Evolutionary conservation across 2,113 vertebrate species (phyloP).

Genomic region (Seriola rivoliana): DNA sequence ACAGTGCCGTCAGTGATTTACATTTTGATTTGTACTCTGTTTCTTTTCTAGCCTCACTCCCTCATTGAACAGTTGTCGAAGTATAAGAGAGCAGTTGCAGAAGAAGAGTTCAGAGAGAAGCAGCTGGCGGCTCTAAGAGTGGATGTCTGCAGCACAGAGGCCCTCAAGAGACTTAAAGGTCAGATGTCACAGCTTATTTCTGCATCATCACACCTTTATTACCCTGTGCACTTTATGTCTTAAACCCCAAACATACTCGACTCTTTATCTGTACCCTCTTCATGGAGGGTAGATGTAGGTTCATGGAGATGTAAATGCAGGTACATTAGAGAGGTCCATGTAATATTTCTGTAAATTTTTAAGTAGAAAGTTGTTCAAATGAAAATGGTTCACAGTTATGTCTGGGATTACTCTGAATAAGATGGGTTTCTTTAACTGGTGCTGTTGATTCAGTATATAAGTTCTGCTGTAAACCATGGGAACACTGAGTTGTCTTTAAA

Average conservation of each 20-base stretch:
- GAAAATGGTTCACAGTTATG: not conserved
- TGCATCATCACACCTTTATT: constrained; percentile 9
- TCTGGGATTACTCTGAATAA: not conserved
- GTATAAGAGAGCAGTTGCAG: constrained; percentile 89
- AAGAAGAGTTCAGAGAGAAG: constrained; percentile 95
- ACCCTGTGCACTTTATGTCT: not conserved
- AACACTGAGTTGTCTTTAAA: too few species aligned
- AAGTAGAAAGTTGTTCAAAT: not conserved
- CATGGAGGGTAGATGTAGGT: not conserved
- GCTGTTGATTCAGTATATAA: not conserved
- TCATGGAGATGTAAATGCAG: not conserved
- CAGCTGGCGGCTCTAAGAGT: constrained; percentile 93
- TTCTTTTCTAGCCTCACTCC: constrained; percentile 87
- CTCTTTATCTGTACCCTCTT: not conserved
- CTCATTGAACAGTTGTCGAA: constrained; percentile 90
- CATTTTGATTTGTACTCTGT: not conserved
- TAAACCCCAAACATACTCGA: not conserved
- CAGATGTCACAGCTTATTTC: constrained; percentile 37
- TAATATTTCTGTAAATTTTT: not conserved
- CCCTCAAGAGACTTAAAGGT: constrained; percentile 97
- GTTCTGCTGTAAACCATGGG: too few species aligned
- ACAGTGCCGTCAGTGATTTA: not conserved
- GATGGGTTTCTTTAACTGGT: not conserved
- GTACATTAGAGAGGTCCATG: not conserved
- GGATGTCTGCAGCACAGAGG: constrained; percentile 95